Conservation (phyloP, 1,140 invertebrate genomes). For the Ceratoteleas bidentatus region DNA sequence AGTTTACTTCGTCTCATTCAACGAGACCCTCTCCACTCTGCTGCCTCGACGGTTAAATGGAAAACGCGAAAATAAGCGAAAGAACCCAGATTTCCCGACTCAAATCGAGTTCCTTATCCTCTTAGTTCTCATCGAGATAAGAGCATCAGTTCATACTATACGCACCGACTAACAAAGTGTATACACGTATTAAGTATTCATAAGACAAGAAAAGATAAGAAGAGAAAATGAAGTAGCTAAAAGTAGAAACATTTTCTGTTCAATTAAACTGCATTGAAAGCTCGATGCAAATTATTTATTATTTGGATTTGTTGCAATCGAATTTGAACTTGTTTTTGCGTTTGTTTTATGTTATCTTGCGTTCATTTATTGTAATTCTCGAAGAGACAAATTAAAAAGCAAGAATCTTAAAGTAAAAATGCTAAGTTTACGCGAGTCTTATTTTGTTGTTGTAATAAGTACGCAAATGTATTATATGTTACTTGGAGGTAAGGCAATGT, state of each 20-base stretch:
- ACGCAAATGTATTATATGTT: too few species aligned
- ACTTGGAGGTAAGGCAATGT: too few species aligned
- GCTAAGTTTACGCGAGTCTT: too few species aligned
- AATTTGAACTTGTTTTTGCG: neutral
- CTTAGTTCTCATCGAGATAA: conserved; percentile 68
- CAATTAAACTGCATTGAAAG: conserved; percentile 48
- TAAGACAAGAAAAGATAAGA: conserved; percentile 43
- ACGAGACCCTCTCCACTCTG: conserved; percentile 44
- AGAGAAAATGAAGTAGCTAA: conserved; percentile 49
- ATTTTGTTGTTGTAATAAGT: too few species aligned
- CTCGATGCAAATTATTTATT: conserved; percentile 16
- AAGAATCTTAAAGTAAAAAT: too few species aligned
- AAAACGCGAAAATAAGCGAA: conserved; percentile 70
- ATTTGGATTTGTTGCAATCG: conserved; percentile 5
- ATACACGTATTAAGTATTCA: conserved; percentile 65
- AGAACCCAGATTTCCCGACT: conserved; percentile 67
- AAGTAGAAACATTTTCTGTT: conserved; percentile 35
- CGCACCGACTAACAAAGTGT: conserved; percentile 60
- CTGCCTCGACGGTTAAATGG: conserved; percentile 63
- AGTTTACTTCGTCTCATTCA: conserved; percentile 67
- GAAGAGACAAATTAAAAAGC: too few species aligned
- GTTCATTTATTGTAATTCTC: neutral
- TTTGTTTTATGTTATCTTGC: too few species aligned
- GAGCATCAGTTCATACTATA: conserved; percentile 47
- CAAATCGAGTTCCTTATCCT: conserved; percentile 74